phyloP scores from a whole-genome alignment of 2,888 invertebrate genomes.

The Petrophora chlorosata region DNA sequence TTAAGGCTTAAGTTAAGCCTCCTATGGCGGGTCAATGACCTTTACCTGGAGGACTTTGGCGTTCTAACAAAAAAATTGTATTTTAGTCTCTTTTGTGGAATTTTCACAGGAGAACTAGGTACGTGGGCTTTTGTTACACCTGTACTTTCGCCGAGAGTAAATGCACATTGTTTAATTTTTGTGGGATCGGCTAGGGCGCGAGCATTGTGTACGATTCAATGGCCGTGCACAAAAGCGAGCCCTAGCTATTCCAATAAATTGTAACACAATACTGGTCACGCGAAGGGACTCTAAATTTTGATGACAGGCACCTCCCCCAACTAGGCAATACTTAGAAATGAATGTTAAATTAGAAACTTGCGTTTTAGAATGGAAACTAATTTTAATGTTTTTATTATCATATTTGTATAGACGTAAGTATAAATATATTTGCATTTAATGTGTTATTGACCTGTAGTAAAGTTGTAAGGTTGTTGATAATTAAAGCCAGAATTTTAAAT shows the following conservation, averaged over 20 bases:
- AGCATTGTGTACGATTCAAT: constrained; percentile 61
- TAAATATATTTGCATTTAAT: too few species aligned
- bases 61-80: constrained; percentile 20
- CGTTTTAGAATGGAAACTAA: too few species aligned
- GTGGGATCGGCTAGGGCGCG: constrained; percentile 61
- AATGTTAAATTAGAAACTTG: too few species aligned
- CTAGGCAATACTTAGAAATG: constrained; percentile 13
- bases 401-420: too few species aligned
- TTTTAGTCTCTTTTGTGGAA: constrained; percentile 20
- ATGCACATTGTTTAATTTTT: constrained; percentile 57
- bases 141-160: constrained; percentile 49
- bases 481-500: not conserved
- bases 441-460: too few species aligned
- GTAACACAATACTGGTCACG: constrained; percentile 61
- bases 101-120: constrained; percentile 3
- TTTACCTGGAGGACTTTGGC: constrained; percentile 39
- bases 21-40: constrained; percentile 49
- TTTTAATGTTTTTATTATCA: too few species aligned
- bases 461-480: too few species aligned
- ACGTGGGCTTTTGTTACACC: constrained; percentile 29
- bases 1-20: constrained; percentile 50
- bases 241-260: constrained; percentile 56
- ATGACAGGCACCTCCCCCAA: constrained; percentile 26
- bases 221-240: constrained; percentile 57
- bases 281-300: constrained; percentile 52